Percentiles rank a stretch among this genome's conserved stretches.
Evolutionary conservation across 2,113 vertebrate species (phyloP).

Genomic region (Rafetus swinhoei): DNA sequence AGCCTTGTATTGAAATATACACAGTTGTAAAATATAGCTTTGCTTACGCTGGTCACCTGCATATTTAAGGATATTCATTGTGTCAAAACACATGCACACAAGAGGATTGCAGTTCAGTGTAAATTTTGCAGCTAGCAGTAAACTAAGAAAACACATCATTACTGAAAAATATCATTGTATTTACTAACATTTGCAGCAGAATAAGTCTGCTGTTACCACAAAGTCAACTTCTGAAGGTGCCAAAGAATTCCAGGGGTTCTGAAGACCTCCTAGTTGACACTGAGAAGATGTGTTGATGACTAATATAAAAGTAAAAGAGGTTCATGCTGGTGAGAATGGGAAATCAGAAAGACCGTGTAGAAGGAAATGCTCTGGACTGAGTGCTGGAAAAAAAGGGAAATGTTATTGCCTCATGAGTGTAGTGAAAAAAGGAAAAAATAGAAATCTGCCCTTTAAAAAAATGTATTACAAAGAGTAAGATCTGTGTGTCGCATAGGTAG

Average conservation of each 20-base stretch:
- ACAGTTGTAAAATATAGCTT: not conserved
- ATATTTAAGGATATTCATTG: not conserved
- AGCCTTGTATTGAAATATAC: not conserved
- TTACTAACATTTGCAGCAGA: not conserved
- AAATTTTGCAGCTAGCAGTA: not conserved
- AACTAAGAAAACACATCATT: not conserved
- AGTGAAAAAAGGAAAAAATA: not conserved
- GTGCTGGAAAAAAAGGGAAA: slow-evolving; percentile 53
- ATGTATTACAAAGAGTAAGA: not conserved
- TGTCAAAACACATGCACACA: not conserved
- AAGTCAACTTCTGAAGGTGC: not conserved
- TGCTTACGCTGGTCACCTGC: not conserved
- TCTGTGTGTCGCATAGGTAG: not conserved
- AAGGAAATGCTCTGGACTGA: slow-evolving; percentile 35
- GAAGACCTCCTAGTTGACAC: not conserved
- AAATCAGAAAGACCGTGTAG: slow-evolving; percentile 26
- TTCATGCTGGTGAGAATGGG: slow-evolving; percentile 7
- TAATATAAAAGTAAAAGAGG: slow-evolving; percentile 14
- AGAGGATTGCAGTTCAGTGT: not conserved
- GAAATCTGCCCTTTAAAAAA: not conserved
- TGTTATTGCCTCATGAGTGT: slow-evolving; percentile 19
- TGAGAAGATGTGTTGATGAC: slow-evolving; percentile 9
- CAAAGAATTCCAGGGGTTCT: not conserved
- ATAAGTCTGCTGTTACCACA: not conserved
- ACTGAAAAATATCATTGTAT: not conserved